Conservation (phyloP, 2,113 vertebrate species). For the Amazona guildingii region DNA sequence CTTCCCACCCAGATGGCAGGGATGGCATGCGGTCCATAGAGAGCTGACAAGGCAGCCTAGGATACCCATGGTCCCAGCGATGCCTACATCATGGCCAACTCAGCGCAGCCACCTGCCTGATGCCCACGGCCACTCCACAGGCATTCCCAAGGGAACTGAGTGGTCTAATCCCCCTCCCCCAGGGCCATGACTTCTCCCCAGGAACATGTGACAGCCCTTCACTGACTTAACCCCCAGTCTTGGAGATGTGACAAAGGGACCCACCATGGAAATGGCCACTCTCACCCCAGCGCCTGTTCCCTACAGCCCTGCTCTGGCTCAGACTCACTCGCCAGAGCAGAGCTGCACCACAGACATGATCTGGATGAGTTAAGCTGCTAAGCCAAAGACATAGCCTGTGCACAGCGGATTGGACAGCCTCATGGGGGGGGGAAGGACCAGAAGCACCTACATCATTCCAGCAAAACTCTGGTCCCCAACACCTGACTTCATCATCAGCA, state of each 20-base stretch:
- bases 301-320: background rate
- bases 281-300: background rate
- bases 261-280: background rate
- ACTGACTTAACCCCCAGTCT: too few relatives aligned
- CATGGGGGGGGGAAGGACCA: background rate
- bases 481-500: background rate
- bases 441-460: background rate
- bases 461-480: background rate
- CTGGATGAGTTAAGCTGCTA: fast-evolving
- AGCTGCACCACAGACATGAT: background rate
- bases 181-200: fast-evolving
- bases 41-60: background rate
- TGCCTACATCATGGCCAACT: background rate
- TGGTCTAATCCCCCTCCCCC: background rate
- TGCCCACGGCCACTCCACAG: background rate
- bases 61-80: fast-evolving
- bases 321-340: background rate
- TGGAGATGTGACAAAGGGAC: too few relatives aligned
- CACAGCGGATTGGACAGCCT: fast-evolving
- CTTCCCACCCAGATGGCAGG: background rate
- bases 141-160: background rate
- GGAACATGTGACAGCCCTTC: background rate
- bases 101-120: background rate
- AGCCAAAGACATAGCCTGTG: fast-evolving
- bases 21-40: fast-evolving